phyloP scores from a whole-genome alignment of 2,888 invertebrate genomes.

The Protodeltote pygarga region DNA sequence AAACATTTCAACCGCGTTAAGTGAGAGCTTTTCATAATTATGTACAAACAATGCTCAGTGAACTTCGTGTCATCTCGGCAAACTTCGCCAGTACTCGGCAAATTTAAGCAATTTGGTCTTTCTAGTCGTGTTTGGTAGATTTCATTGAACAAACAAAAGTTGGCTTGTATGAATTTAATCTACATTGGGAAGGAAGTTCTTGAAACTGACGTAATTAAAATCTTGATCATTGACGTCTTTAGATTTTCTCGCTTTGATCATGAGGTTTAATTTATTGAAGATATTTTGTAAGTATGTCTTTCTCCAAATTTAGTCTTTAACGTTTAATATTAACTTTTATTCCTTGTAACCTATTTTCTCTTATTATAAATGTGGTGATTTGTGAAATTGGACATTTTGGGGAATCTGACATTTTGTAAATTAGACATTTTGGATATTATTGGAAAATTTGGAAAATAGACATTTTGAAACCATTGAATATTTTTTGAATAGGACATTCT shows the following conservation, averaged over 20 bases:
- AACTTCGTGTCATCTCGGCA: constrained; percentile 31
- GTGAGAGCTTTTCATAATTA: constrained; percentile 31
- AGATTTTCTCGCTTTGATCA: constrained; percentile 32
- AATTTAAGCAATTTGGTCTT: constrained; percentile 42
- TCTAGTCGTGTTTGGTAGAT: constrained; percentile 33
- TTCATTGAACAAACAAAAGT: constrained; percentile 35
- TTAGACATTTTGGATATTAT: too few relatives aligned
- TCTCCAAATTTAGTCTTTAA: constrained; percentile 2
- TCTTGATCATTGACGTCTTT: constrained; percentile 21
- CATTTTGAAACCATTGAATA: too few relatives aligned
- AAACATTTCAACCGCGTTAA: constrained; percentile 16
- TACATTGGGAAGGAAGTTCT: constrained; percentile 13
- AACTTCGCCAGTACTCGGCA: constrained; percentile 26
- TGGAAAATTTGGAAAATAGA: too few relatives aligned
- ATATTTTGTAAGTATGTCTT: not conserved
- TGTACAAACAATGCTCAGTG: constrained; percentile 22
- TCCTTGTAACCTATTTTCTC: too few relatives aligned
- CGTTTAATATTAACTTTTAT: too few relatives aligned
- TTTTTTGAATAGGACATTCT: too few relatives aligned
- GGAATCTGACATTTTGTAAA: too few relatives aligned
- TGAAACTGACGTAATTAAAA: constrained; percentile 34
- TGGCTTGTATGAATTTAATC: constrained; percentile 37
- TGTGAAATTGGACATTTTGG: too few relatives aligned
- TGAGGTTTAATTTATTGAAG: constrained; percentile 4
- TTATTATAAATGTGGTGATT: too few relatives aligned